These are phyloP conservation scores for Lamprologus tigripictilis DNA, from an alignment of 2,113 vertebrate genomes.

Conservation along the genomic window DNA sequence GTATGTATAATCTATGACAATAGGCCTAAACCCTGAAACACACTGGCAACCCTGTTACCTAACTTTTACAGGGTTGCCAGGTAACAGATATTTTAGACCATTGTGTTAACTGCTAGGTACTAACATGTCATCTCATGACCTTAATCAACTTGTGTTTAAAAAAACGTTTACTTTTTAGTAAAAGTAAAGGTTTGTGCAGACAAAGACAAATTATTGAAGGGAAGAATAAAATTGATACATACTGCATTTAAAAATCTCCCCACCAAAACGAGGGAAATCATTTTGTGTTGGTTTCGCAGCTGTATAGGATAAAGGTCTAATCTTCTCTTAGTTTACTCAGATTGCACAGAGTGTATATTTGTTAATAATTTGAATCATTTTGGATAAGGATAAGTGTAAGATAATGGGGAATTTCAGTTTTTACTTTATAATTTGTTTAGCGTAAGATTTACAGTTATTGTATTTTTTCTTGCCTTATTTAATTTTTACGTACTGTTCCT, in stretches of 20 bases:
- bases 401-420: too few species aligned
- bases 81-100: neutral
- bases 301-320: too few species aligned
- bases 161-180: neutral
- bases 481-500: too few species aligned
- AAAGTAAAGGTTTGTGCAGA: neutral
- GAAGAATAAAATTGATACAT: neutral
- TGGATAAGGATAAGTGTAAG: too few species aligned
- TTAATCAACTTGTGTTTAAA: neutral
- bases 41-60: neutral
- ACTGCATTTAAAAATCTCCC: neutral
- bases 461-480: too few species aligned
- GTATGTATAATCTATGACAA: neutral
- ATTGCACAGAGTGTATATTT: too few species aligned
- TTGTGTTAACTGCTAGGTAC: neutral
- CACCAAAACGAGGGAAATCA: neutral
- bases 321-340: too few species aligned
- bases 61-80: neutral
- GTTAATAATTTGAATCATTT: too few species aligned
- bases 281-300: neutral
- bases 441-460: too few species aligned
- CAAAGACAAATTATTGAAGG: neutral
- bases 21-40: neutral
- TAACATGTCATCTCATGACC: neutral
- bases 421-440: too few species aligned